Evolutionary conservation across 2,113 vertebrate genomes (phyloP).

Genomic region (Jacana jacana): DNA sequence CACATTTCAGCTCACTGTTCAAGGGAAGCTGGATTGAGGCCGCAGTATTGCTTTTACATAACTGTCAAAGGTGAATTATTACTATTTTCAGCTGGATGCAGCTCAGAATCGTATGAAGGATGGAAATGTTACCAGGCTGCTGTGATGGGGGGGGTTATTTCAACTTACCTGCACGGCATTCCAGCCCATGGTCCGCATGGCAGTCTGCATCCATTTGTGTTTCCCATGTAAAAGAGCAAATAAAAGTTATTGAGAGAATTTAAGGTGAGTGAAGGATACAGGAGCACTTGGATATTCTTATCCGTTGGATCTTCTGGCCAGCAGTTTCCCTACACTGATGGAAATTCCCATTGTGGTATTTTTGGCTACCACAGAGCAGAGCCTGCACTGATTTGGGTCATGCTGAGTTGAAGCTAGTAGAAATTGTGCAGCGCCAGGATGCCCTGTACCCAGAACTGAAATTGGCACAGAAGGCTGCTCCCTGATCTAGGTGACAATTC

Average conservation of each 20-base stretch:
- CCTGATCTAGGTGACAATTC: not conserved
- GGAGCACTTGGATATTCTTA: not conserved
- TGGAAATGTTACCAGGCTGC: not conserved
- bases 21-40: not conserved
- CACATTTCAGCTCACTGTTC: not conserved
- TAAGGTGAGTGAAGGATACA: not conserved
- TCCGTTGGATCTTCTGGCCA: not conserved
- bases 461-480: not conserved
- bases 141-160: not conserved
- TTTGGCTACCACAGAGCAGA: not conserved
- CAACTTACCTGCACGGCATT: fast-evolving
- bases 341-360: not conserved
- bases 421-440: not conserved
- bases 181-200: not conserved
- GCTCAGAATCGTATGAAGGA: not conserved
- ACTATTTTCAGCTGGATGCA: not conserved
- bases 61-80: not conserved
- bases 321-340: not conserved
- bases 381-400: not conserved
- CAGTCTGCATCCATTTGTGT: not conserved
- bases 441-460: not conserved
- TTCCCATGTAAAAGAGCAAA: not conserved
- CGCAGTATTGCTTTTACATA: not conserved
- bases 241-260: not conserved
- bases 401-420: fast-evolving